A percentile compares a stretch with the other conserved stretches of the same genome.
phyloP scores from a whole-genome alignment of 2,888 invertebrate genomes.

The Drosophila kanekoi region DNA sequence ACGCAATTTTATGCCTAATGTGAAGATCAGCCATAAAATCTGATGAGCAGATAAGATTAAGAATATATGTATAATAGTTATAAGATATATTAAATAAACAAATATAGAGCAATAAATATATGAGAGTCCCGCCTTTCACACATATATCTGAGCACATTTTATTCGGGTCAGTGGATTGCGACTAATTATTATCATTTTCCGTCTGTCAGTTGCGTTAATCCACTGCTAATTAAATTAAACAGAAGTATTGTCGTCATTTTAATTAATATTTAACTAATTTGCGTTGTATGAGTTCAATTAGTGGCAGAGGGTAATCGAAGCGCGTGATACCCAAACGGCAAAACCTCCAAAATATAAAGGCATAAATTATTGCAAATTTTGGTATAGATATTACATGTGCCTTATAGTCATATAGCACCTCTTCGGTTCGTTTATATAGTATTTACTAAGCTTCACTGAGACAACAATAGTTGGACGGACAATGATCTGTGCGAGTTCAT shows the following conservation, averaged over 20 bases:
- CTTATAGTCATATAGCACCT: conserved; percentile 2
- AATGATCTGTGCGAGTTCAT: conserved; percentile 1
- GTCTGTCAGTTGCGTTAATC: conserved; percentile 26
- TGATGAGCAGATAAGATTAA: conserved; percentile 1
- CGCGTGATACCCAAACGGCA: conserved; percentile 9
- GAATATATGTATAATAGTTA: neutral
- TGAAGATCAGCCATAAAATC: conserved; percentile 14
- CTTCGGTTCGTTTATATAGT: conserved; percentile 10
- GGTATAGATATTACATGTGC: conserved; percentile 6
- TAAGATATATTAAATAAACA: neutral
- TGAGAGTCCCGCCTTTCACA: conserved; percentile 9
- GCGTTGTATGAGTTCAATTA: conserved; percentile 46
- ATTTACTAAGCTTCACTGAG: conserved; percentile 7
- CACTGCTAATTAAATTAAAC: conserved; percentile 56
- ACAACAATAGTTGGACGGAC: neutral
- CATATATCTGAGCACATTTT: conserved; percentile 14
- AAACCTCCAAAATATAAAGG: neutral
- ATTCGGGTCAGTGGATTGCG: conserved; percentile 11
- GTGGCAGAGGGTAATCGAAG: conserved; percentile 26
- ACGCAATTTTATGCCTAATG: conserved; percentile 7
- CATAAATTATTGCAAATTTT: neutral
- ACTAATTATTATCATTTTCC: conserved; percentile 1
- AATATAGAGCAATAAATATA: conserved; percentile 4
- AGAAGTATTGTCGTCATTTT: conserved; percentile 17
- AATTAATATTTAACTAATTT: conserved; percentile 27